Percentiles rank a stretch among this genome's conserved stretches.
phyloP scores from a whole-genome alignment of 2,888 invertebrate species.

The Rhagophthalmus giganteus region DNA sequence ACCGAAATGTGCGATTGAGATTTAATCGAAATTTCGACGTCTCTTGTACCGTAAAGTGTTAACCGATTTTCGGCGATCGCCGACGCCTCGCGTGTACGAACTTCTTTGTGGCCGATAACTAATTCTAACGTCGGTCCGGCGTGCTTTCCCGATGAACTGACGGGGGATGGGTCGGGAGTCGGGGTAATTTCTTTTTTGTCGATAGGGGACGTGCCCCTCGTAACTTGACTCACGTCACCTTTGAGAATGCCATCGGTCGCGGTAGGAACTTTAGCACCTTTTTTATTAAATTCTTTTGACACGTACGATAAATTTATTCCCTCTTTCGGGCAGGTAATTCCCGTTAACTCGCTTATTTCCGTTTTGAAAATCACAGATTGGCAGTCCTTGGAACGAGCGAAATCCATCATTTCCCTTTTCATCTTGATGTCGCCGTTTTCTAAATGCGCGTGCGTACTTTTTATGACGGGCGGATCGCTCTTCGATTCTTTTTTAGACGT shows the following conservation, averaged over 20 bases:
- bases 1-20: constrained; percentile 61
- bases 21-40: constrained; percentile 60
- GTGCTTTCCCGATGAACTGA: constrained; percentile 28
- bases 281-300: constrained; percentile 4
- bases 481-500: constrained; percentile 40
- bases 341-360: constrained; percentile 29
- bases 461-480: constrained; percentile 15
- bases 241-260: constrained; percentile 5
- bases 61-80: constrained; percentile 59
- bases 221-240: constrained; percentile 34
- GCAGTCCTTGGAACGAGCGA: constrained; percentile 28
- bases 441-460: constrained; percentile 22
- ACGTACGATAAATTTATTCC: constrained; percentile 2
- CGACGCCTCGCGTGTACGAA: constrained; percentile 58
- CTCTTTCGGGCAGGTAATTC: constrained; percentile 21
- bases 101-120: constrained; percentile 60
- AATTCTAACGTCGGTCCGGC: constrained; percentile 55
- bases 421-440: constrained; percentile 24
- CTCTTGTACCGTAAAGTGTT: constrained; percentile 58
- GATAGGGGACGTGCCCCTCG: constrained; percentile 54
- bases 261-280: constrained; percentile 13
- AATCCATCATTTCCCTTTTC: constrained; percentile 26
- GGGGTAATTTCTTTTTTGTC: constrained; percentile 46
- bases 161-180: constrained; percentile 43
- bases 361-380: constrained; percentile 26